Percentiles rank a stretch among this genome's conserved stretches.
These are phyloP conservation scores for Cervus canadensis DNA, from an alignment of 2,113 vertebrate genomes.

Conservation along the genomic window DNA sequence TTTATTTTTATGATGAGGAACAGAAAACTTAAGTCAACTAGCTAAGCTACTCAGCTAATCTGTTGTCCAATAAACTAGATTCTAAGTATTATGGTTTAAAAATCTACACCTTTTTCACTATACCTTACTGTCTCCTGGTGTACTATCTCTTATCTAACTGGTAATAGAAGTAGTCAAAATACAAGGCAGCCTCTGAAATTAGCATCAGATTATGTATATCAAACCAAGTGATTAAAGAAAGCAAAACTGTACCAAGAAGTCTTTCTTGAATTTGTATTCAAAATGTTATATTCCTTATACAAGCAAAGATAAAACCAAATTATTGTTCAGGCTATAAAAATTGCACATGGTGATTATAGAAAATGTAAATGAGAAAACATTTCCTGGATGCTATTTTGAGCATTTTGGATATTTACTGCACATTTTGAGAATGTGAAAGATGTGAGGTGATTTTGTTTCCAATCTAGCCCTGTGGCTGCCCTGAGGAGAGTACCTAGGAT, in stretches of 20 bases:
- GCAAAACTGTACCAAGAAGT: neutral
- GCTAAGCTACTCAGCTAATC: neutral
- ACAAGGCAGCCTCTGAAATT: slow-evolving; percentile 23
- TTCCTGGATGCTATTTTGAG: neutral
- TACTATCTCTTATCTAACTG: neutral
- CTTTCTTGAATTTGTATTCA: slow-evolving; percentile 18
- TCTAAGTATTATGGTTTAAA: neutral
- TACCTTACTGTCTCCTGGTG: neutral
- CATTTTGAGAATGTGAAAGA: neutral
- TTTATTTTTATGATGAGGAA: neutral
- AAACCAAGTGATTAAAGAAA: slow-evolving; percentile 14
- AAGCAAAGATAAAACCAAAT: neutral
- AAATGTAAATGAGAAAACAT: neutral
- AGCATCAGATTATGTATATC: neutral
- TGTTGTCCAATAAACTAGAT: neutral
- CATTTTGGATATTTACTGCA: neutral
- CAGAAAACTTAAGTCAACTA: slow-evolving; percentile 2
- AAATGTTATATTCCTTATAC: neutral
- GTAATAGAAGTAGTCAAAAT: slow-evolving; percentile 13
- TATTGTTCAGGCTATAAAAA: slow-evolving; percentile 17
- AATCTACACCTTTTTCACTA: neutral
- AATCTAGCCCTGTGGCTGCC: neutral
- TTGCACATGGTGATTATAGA: neutral
- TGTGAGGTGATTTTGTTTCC: neutral
- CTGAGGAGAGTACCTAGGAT: neutral